These are phyloP conservation scores for Coelopa frigida DNA, from an alignment of 1,140 invertebrate genomes.

Conservation along the genomic window DNA sequence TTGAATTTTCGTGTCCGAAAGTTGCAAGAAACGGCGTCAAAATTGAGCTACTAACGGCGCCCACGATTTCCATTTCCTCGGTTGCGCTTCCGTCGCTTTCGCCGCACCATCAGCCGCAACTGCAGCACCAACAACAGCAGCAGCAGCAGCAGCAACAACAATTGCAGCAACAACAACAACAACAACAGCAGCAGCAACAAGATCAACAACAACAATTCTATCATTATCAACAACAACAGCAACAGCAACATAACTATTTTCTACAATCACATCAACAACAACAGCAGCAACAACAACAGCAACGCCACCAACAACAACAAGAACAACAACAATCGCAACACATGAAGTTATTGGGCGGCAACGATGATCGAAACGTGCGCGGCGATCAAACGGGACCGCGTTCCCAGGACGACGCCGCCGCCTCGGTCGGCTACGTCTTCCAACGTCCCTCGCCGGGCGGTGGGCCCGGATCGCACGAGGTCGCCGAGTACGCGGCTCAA, in stretches of 20 bases:
- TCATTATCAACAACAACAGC: conserved; percentile 20
- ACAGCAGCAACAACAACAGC: conserved; percentile 13
- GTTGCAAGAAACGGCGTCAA: conserved; percentile 41
- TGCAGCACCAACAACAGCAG: conserved; percentile 7
- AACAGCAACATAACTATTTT: conserved; percentile 15
- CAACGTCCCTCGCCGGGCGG: conserved; percentile 33
- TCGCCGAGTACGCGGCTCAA: conserved; percentile 38
- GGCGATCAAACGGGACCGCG: conserved; percentile 29
- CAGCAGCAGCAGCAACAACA: conserved; percentile 16
- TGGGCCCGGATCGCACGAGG: conserved; percentile 15
- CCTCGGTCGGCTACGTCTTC: conserved; percentile 39
- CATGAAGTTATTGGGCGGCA: conserved; percentile 44
- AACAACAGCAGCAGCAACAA: conserved; percentile 2
- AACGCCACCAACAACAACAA: conserved; percentile 21
- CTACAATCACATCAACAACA: conserved; percentile 17
- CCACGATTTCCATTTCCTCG: conserved; percentile 42
- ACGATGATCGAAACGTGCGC: conserved; percentile 41
- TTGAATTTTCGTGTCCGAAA: too few species aligned
- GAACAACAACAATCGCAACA: conserved; percentile 30
- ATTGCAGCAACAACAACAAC: conserved; percentile 12
- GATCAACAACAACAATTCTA: not conserved
- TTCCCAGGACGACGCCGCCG: conserved; percentile 29
- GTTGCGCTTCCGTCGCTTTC: conserved; percentile 19
- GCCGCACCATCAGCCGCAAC: conserved; percentile 18
- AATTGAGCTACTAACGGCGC: conserved; percentile 43